phyloP scores from a whole-genome alignment of 2,797 vertebrate genomes.

The Euphonia xanthogaster region DNA sequence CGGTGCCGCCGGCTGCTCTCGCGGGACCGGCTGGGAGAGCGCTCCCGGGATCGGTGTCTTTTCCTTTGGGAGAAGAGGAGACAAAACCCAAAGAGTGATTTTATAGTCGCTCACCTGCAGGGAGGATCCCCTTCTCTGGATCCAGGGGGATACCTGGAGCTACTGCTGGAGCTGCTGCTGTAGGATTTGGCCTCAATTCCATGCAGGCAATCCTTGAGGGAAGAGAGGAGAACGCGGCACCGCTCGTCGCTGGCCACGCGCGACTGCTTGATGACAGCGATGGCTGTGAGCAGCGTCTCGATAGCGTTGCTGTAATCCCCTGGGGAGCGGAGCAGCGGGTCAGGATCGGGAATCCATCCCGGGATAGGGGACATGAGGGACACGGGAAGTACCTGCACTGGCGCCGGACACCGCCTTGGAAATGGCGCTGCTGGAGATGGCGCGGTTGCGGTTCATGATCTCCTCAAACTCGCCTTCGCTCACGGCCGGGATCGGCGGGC shows the following conservation, averaged over 20 bases:
- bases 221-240: constrained; percentile 90
- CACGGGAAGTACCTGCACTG: constrained; percentile 81
- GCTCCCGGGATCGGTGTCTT: constrained; percentile 82
- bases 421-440: constrained; percentile 93
- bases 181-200: constrained; percentile 86
- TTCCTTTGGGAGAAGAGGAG: constrained; percentile 70
- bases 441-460: constrained; percentile 92
- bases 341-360: fast-evolving
- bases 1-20: constrained; percentile 85
- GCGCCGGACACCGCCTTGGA: constrained; percentile 93
- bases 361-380: fast-evolving
- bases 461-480: constrained; percentile 89
- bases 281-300: constrained; percentile 93
- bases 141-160: constrained; percentile 69
- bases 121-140: neutral
- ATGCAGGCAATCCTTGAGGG: constrained; percentile 93
- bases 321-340: constrained; percentile 2
- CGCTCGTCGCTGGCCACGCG: constrained; percentile 88
- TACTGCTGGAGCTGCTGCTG: constrained; percentile 77
- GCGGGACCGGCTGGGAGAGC: constrained; percentile 79
- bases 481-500: constrained; percentile 67
- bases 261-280: constrained; percentile 95
- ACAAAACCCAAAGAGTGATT: neutral
- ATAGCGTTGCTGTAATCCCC: constrained; percentile 90
- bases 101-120: fast-evolving